Conservation (phyloP, 92 coral and sea anemone genomes). For the Blastomussa wellsi region DNA sequence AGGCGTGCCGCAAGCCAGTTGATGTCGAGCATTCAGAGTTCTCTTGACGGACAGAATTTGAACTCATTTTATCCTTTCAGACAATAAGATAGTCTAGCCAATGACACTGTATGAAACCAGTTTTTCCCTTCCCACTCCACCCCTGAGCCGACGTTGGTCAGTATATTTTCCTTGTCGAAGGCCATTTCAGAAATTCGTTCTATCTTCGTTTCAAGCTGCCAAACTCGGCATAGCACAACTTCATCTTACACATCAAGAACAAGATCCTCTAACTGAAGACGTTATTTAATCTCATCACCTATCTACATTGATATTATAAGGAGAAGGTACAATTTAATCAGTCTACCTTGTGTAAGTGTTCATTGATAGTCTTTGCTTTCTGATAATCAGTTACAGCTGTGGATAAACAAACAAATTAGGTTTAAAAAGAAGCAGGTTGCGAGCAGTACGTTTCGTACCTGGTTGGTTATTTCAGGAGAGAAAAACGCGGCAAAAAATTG, state of each 20-base stretch:
- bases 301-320: background rate
- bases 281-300: background rate
- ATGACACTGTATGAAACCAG: background rate
- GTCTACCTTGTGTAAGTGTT: constrained; percentile 89
- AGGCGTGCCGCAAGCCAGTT: background rate
- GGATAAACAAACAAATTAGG: background rate
- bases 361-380: constrained; percentile 89
- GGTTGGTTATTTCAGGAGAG: background rate
- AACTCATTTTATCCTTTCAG: background rate
- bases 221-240: too few relatives aligned
- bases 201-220: too few relatives aligned
- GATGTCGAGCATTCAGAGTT: background rate
- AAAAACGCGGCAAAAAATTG: background rate
- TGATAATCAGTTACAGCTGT: constrained; percentile 95
- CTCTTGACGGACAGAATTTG: background rate
- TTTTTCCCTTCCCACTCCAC: too few relatives aligned
- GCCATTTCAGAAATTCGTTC: too few relatives aligned
- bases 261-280: background rate
- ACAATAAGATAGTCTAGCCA: background rate
- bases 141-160: too few relatives aligned
- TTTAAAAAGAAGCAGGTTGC: background rate
- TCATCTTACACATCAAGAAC: background rate
- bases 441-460: background rate
- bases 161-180: too few relatives aligned
- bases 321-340: background rate